Evolutionary conservation across 2,888 invertebrate genomes (phyloP).

Genomic region (Anorthoa munda): DNA sequence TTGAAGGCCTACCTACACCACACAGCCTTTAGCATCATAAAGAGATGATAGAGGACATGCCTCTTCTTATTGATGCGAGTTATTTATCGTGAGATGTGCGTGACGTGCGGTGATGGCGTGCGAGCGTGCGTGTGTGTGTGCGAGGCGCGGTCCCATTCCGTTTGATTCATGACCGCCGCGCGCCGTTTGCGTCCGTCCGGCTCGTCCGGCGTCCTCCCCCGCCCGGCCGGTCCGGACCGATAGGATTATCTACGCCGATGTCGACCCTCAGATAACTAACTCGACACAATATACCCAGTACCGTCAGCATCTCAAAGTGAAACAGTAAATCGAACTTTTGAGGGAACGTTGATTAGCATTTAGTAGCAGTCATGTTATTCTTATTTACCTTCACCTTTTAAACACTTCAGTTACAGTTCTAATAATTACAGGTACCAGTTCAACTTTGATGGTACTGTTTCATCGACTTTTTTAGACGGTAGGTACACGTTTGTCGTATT

Average conservation of each 20-base stretch:
- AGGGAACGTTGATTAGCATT: too few relatives aligned
- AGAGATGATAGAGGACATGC: background rate
- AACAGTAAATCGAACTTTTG: background rate
- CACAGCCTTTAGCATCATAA: background rate
- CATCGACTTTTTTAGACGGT: background rate
- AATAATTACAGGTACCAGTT: too few relatives aligned
- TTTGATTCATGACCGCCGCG: slow-evolving; percentile 48
- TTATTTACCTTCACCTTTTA: background rate
- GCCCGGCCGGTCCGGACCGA: slow-evolving; percentile 12
- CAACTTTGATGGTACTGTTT: too few relatives aligned
- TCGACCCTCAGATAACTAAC: slow-evolving; percentile 19
- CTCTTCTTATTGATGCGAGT: background rate
- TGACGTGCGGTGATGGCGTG: slow-evolving; percentile 2
- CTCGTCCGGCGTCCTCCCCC: slow-evolving; percentile 2
- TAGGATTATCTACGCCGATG: slow-evolving; percentile 55
- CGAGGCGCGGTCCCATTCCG: slow-evolving; percentile 32
- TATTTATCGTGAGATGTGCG: slow-evolving; percentile 24
- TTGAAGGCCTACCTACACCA: background rate
- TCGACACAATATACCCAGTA: slow-evolving; percentile 22
- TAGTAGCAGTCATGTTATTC: background rate
- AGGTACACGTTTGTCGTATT: slow-evolving; percentile 6
- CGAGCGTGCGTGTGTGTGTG: slow-evolving; percentile 6
- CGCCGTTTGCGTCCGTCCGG: slow-evolving; percentile 13
- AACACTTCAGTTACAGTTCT: background rate
- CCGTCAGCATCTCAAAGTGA: slow-evolving; percentile 1